phyloP scores from a whole-genome alignment of 2,113 vertebrate genomes.

The Harpagus bidentatus region DNA sequence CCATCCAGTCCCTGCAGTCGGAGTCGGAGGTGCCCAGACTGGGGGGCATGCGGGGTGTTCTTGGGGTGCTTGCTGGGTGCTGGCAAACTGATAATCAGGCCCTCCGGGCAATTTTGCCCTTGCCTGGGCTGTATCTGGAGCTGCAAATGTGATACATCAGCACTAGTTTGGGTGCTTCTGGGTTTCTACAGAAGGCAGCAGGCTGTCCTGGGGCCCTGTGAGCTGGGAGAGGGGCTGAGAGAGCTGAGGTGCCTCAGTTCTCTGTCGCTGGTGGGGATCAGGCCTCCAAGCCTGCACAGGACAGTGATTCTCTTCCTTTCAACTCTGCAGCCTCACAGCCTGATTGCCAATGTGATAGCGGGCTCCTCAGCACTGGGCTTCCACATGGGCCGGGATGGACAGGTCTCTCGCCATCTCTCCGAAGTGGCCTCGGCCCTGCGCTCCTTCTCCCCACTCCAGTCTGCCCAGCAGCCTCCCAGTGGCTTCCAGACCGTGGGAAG shows the following conservation, averaged over 20 bases:
- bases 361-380: constrained; percentile 83
- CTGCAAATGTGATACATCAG: neutral
- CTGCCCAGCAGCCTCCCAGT: constrained; percentile 76
- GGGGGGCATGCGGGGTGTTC: neutral
- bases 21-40: constrained; percentile 83
- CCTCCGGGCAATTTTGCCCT: neutral
- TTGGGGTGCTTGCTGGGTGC: neutral
- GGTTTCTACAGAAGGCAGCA: neutral
- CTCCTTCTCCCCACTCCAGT: constrained; percentile 88
- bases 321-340: constrained; percentile 86
- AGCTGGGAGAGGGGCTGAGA: neutral
- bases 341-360: constrained; percentile 87
- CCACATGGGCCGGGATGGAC: constrained; percentile 81
- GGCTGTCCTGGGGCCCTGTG: neutral
- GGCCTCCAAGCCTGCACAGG: neutral
- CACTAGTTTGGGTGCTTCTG: neutral
- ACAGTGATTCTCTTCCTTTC: neutral
- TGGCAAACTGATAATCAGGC: neutral
- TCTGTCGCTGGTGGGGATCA: neutral
- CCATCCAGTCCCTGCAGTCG: constrained; percentile 82
- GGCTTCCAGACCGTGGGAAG: constrained; percentile 49
- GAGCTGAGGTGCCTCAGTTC: neutral
- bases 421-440: constrained; percentile 87
- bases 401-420: constrained; percentile 79
- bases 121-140: neutral